Percentiles rank a stretch among this genome's conserved stretches.
Conservation (phyloP, 2,888 invertebrate genomes). For the Erebia palarica region DNA sequence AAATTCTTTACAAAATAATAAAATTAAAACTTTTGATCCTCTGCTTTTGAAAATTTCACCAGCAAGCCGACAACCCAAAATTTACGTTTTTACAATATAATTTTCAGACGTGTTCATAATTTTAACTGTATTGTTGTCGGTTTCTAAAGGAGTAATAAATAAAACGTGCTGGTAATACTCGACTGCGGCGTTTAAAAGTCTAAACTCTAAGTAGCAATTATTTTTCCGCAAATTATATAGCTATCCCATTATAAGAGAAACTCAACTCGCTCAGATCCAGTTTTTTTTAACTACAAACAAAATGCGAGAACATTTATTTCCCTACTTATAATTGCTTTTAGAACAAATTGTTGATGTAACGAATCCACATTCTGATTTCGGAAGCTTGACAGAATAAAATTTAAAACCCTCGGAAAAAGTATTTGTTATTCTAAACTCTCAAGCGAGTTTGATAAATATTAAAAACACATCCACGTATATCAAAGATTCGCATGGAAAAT, state of each 20-base stretch:
- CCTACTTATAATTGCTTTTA: background rate
- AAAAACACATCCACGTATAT: background rate
- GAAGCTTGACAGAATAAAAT: background rate
- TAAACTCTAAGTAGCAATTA: constrained; percentile 31
- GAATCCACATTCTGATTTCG: background rate
- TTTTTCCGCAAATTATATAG: constrained; percentile 32
- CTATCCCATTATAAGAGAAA: constrained; percentile 18
- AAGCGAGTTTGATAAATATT: too few species aligned
- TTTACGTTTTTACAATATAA: background rate
- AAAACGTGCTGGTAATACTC: constrained; percentile 8
- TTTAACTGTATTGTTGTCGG: background rate
- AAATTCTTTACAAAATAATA: background rate
- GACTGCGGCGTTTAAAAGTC: constrained; percentile 18
- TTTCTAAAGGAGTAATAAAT: constrained; percentile 15
- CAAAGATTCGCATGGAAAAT: background rate
- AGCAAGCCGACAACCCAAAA: background rate
- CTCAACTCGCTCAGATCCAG: constrained; percentile 8
- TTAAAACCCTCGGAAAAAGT: background rate
- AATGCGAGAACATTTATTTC: background rate
- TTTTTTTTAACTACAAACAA: background rate
- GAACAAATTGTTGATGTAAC: constrained; percentile 6
- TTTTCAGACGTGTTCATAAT: background rate
- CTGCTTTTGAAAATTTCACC: background rate
- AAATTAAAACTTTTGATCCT: background rate
- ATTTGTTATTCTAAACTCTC: too few species aligned